Conservation (phyloP, 2,113 vertebrate genomes). For the Chaetorhynchus papuensis region DNA sequence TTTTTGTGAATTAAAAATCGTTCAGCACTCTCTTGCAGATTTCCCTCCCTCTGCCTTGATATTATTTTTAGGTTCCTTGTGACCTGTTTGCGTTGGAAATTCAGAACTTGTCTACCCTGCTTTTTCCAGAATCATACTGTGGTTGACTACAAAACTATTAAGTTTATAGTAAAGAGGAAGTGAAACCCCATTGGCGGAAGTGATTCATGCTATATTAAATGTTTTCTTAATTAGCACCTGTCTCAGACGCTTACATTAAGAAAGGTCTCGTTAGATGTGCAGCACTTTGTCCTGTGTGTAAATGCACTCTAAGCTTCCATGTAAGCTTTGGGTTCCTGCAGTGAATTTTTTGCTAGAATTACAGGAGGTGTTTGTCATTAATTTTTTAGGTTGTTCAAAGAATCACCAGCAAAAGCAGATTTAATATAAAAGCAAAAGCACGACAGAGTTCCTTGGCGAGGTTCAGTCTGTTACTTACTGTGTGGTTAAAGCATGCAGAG, state of each 20-base stretch:
- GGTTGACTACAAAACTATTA: neutral
- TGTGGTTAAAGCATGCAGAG: neutral
- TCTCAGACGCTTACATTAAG: neutral
- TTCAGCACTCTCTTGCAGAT: neutral
- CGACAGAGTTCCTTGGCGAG: fast-evolving
- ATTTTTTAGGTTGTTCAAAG: neutral
- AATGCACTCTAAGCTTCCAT: neutral
- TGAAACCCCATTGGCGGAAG: neutral
- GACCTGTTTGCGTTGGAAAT: slow-evolving; percentile 31
- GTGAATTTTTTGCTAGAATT: neutral
- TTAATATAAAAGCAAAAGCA: neutral
- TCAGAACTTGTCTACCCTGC: slow-evolving; percentile 27
- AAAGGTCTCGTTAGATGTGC: neutral
- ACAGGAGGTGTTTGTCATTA: neutral
- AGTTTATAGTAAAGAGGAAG: slow-evolving; percentile 11
- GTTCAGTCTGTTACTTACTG: neutral
- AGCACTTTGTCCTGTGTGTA: neutral
- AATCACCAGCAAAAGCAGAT: neutral
- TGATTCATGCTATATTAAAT: neutral
- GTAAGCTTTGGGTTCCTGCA: neutral
- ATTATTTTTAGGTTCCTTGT: slow-evolving; percentile 46
- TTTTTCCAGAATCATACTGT: neutral
- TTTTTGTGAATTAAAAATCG: neutral
- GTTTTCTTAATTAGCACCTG: slow-evolving; percentile 17
- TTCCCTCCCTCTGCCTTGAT: neutral